Percentiles rank a stretch among this genome's conserved stretches.
Conservation (phyloP, 2,113 vertebrate species). For the Cyprinus carpio region DNA sequence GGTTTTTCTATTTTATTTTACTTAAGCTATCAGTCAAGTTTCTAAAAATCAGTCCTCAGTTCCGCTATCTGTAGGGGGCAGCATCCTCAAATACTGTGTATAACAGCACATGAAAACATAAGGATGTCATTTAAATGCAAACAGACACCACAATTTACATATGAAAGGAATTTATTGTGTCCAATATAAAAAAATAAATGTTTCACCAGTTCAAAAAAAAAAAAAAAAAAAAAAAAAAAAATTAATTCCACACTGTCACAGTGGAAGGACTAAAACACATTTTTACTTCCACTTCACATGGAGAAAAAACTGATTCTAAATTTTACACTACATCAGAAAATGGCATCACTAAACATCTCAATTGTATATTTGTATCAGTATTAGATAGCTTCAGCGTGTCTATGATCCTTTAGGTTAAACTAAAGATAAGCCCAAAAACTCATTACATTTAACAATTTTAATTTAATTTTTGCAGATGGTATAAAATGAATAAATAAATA, state of each 20-base stretch:
- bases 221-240: too few species aligned
- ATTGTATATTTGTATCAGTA: slow-evolving; percentile 40
- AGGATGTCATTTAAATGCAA: background rate
- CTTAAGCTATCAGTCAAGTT: background rate
- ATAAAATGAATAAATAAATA: slow-evolving; percentile 91
- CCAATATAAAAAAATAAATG: slow-evolving; percentile 55
- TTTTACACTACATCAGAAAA: slow-evolving; percentile 40
- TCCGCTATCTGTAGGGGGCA: slow-evolving; percentile 4
- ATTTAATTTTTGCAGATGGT: slow-evolving; percentile 41
- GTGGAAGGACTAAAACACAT: slow-evolving; percentile 47
- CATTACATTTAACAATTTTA: slow-evolving; percentile 36
- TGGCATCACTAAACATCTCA: slow-evolving; percentile 35
- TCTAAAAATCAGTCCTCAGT: background rate
- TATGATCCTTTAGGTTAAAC: slow-evolving; percentile 77
- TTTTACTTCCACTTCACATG: slow-evolving; percentile 44
- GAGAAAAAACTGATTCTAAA: slow-evolving; percentile 37
- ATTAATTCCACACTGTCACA: slow-evolving; percentile 48
- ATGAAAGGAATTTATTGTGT: slow-evolving; percentile 54
- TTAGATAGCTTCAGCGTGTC: slow-evolving; percentile 74
- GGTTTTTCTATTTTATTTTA: background rate
- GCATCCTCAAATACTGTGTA: background rate
- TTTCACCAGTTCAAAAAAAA: slow-evolving; percentile 34
- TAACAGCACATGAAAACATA: background rate
- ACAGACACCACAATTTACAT: slow-evolving; percentile 28
- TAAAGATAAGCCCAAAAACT: slow-evolving; percentile 79